Base-by-base conservation (phyloP, 2,113 vertebrate species). In the Petrocephalus zakoni region DNA sequence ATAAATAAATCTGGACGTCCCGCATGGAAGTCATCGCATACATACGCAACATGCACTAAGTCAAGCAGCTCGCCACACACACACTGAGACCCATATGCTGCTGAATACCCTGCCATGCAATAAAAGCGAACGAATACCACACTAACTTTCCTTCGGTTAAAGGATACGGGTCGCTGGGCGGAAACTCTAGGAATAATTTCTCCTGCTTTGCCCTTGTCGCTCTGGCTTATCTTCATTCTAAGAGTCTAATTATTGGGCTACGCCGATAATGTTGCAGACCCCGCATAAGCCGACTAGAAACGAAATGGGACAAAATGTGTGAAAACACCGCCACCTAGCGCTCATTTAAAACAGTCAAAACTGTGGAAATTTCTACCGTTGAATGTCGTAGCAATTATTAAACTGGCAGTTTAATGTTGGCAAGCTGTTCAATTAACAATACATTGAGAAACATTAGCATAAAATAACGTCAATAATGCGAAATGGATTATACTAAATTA, bases 61-160 rank as follows among this genome's bases (percentile, higher is more conserved):
- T 46, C 19, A 81, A 81, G 75, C 75, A 81, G 75, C 34, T 15
- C 19, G 75, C 19, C 75, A 83, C 21, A 83, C 78, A 83, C 81
- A 83, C 81, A 83, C 81, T 83, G 81, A 83, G 81, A 49, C 81
- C 81, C 81, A 83, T 83, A 83, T 83, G 81, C 81, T n/a, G 8
- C 37, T n/a, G 81, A 22, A 83, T n/a, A 49, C 21, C 81, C 46
- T 49, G 81, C 81, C 81, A 49, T 83, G 49, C 42, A 47, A 49
- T 83, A 83, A 49, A 37, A 42, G 22, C 15, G 5, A 81, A 21
- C 75, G 5, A 83, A 49, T 47, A 49, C 46, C 3, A 22, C 46
- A 83, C 72, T 78, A 19, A 78, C 72, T 83, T 49, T 22, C 81
- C 34, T 21, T 37, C 42, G 17, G 17, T 83, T 49, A 83, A 83